Base-by-base conservation (phyloP, 2,797 vertebrate species). In the Myotis daubentonii region DNA sequence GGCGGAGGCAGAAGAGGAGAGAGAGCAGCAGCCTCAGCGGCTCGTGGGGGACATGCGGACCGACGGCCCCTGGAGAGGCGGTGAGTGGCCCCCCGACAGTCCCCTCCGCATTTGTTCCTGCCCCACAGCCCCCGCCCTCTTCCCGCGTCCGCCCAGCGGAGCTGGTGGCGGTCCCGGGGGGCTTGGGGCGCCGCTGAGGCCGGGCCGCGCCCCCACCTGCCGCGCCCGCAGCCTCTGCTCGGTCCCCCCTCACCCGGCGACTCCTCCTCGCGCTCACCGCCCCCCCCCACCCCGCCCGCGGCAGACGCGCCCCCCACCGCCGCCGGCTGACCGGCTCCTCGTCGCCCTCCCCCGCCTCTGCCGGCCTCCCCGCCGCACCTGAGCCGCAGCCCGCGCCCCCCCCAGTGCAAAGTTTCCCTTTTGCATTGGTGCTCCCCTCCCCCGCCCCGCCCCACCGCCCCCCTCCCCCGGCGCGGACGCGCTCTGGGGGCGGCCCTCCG, bases 131-230 rank as follows among this genome's bases (percentile, higher is more conserved):
- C 86, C 41, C 44, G 47, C 86, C 93, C 83, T 75, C 60, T 62
- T 86, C 89, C 90, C 36, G 71, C 80, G 87, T 72, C 74, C 41
- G 15, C 79, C 44, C 8, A 15, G 25, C 51, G 0, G 70, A 85
- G 91, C 94, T 47, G 87, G 80, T 87, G 87, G 86, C 55, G 78
- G 91, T 79, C 94, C 95, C 36, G 72, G 68, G 85, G 88, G 76
- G 51, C 49, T 49, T 17, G 81, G 94, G 95, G 89, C 66, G 91
- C 92, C 95, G 68, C 51, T 47, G 44, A 92, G 95, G 86, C 93
- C 93, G 19, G 93, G 96, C 96, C 95, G 95, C 93, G 96, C 95
- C 95, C 96, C 96, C 96, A 96, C 95, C 94, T 93, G 91, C 96
- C 94, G 93, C 93, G 92, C 95, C 96, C 85, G 96, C 89, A 87